Evolutionary conservation across 2,888 invertebrate species (phyloP).

Genomic region (Mesorhabditis belari): DNA sequence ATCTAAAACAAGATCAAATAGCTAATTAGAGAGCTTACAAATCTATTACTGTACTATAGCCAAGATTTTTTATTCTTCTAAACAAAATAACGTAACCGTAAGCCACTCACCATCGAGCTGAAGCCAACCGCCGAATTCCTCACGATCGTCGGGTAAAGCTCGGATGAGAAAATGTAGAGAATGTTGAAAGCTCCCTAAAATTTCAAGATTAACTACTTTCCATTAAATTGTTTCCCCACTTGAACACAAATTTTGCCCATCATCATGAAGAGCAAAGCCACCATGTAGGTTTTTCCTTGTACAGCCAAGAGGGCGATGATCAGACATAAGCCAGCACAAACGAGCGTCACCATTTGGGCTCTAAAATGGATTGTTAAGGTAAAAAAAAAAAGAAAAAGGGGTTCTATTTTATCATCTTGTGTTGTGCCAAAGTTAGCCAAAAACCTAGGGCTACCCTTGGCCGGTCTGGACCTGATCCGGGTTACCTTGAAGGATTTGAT

Average conservation of each 20-base stretch:
- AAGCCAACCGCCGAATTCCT: constrained; percentile 49
- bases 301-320: constrained; percentile 45
- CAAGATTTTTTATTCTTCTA: neutral
- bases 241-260: constrained; percentile 51
- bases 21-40: neutral
- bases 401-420: too few relatives aligned
- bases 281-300: constrained; percentile 30
- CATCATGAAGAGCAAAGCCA: constrained; percentile 46
- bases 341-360: constrained; percentile 48
- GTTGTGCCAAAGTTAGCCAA: too few relatives aligned
- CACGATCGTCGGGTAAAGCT: constrained; percentile 52
- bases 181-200: constrained; percentile 50
- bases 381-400: too few relatives aligned
- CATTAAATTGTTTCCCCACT: constrained; percentile 3
- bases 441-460: too few relatives aligned
- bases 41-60: neutral
- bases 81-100: neutral
- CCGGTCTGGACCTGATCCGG: too few relatives aligned
- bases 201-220: neutral
- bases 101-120: constrained; percentile 35
- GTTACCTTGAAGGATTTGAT: too few relatives aligned
- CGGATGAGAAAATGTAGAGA: constrained; percentile 52
- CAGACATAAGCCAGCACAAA: constrained; percentile 45
- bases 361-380: constrained; percentile 13
- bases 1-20: constrained; percentile 19